Evolutionary conservation across 2,888 invertebrate genomes (phyloP).

Genomic region (Sycophila texana): DNA sequence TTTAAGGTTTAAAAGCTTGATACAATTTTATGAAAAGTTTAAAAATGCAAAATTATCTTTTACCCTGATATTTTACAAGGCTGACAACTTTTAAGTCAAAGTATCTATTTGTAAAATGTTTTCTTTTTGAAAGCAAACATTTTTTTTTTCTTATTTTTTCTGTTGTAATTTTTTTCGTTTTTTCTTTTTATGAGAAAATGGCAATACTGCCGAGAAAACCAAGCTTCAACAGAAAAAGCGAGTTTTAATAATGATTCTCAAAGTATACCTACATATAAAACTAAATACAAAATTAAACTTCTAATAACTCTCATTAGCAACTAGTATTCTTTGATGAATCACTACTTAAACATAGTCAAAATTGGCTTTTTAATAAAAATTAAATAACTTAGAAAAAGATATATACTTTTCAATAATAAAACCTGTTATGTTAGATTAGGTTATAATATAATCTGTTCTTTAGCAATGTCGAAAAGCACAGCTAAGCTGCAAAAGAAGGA

Average conservation of each 20-base stretch:
- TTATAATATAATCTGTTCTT: too few species aligned
- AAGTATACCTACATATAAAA: not conserved
- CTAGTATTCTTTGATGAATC: conserved; percentile 11
- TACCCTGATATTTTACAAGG: not conserved
- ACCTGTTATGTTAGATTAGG: too few species aligned
- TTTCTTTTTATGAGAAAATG: not conserved
- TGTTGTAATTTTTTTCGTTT: not conserved
- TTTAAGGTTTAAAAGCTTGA: not conserved
- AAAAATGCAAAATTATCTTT: conserved; percentile 2
- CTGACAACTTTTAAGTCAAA: not conserved
- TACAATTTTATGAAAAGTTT: not conserved
- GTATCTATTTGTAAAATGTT: conserved; percentile 11
- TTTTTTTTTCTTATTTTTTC: not conserved
- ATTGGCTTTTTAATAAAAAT: not conserved
- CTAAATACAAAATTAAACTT: not conserved
- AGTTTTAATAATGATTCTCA: conserved; percentile 35
- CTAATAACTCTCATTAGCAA: not conserved
- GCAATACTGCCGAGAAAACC: not conserved
- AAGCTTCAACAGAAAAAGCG: conserved; percentile 32
- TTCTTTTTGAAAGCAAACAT: not conserved
- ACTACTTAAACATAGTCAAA: conserved; percentile 31
- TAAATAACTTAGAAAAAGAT: too few species aligned
- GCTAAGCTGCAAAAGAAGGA: too few species aligned
- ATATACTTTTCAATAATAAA: too few species aligned
- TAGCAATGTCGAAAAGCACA: too few species aligned